phyloP scores from a whole-genome alignment of 1,140 invertebrate species.

The Drosophila kikkawai region DNA sequence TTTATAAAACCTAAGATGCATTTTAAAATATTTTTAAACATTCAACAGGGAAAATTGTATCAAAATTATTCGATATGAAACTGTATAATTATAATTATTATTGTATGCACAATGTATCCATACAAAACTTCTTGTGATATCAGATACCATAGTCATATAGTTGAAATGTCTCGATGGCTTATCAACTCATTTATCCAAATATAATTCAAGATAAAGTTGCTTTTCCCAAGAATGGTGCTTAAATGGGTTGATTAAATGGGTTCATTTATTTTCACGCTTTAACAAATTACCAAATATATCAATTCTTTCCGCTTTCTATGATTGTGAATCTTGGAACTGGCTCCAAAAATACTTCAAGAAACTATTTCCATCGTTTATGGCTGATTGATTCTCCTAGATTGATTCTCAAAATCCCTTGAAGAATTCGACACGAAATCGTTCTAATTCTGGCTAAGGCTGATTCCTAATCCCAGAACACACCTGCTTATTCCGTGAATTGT shows the following conservation, averaged over 20 bases:
- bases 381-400: neutral
- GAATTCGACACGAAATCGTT: neutral
- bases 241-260: neutral
- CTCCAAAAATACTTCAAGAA: neutral
- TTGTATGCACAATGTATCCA: too few relatives aligned
- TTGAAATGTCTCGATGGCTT: slow-evolving; percentile 1
- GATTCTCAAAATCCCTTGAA: neutral
- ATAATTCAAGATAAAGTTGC: neutral
- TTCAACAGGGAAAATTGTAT: neutral
- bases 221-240: neutral
- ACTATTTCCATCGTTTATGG: neutral
- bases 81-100: neutral
- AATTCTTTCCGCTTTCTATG: neutral
- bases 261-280: too few relatives aligned
- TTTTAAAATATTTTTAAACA: neutral
- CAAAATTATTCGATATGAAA: neutral
- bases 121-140: neutral
- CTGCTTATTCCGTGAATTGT: slow-evolving; percentile 7
- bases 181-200: slow-evolving; percentile 8
- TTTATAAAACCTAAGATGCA: neutral
- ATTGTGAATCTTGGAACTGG: neutral
- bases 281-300: neutral
- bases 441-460: neutral
- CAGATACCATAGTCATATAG: neutral
- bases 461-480: slow-evolving; percentile 21